phyloP scores from a whole-genome alignment of 1,140 invertebrate species.

The Aphidius gifuensis region DNA sequence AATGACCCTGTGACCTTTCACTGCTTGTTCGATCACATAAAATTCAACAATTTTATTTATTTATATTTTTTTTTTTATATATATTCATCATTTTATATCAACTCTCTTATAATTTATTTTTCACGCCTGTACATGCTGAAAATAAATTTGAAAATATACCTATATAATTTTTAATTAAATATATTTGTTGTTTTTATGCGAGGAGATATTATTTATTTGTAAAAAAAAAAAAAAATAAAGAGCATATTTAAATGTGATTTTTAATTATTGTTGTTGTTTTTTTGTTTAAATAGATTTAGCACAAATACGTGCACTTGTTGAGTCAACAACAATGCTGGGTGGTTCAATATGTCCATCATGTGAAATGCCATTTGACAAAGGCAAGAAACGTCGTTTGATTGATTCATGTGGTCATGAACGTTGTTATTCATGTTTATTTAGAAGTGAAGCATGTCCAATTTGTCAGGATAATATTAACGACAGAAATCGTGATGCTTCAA shows the following conservation, averaged over 20 bases:
- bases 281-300: conserved; percentile 66
- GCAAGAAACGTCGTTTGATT: conserved; percentile 89
- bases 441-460: conserved; percentile 84
- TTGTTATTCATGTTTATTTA: conserved; percentile 91
- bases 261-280: neutral
- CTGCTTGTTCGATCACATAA: conserved; percentile 2
- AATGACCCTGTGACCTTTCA: conserved; percentile 27
- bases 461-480: conserved; percentile 57
- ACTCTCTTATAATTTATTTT: no score
- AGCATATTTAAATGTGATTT: neutral
- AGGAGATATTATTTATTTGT: no score
- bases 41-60: conserved; percentile 15
- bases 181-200: no score
- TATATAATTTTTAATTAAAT: no score
- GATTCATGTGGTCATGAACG: conserved; percentile 92
- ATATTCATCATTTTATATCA: conserved; percentile 1
- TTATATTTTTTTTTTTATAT: conserved; percentile 17
- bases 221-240: no score
- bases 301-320: conserved; percentile 65
- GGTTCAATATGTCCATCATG: conserved; percentile 74
- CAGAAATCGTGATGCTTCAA: conserved; percentile 19
- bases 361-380: conserved; percentile 91
- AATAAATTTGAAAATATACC: no score
- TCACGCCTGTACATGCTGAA: no score
- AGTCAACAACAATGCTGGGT: conserved; percentile 62